Percentiles rank a stretch among this genome's conserved stretches.
phyloP scores from a whole-genome alignment of 2,113 vertebrate genomes.

The Spea bombifrons region DNA sequence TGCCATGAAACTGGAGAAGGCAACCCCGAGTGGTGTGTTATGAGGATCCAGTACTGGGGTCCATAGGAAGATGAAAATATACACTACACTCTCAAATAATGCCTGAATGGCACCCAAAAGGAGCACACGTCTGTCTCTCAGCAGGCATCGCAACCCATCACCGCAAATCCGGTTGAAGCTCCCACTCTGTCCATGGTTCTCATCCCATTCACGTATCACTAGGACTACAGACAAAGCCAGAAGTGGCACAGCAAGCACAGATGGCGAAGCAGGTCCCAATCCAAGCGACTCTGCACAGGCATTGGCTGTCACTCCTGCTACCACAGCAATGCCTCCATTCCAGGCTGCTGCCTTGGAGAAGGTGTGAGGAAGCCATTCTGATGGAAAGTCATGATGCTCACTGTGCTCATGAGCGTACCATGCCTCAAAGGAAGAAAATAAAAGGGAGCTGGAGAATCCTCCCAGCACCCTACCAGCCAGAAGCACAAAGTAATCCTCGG shows the following conservation, averaged over 20 bases:
- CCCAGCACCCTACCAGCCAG: conserved; percentile 79
- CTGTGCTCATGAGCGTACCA: conserved; percentile 87
- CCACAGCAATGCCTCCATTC: conserved; percentile 82
- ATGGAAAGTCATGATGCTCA: conserved; percentile 80
- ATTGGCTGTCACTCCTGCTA: conserved; percentile 81
- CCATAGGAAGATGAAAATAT: conserved; percentile 94
- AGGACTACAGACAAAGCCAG: conserved; percentile 72
- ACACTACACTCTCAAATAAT: conserved; percentile 88
- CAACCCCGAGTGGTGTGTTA: conserved; percentile 81
- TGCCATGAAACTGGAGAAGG: conserved; percentile 89
- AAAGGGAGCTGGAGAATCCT: conserved; percentile 82
- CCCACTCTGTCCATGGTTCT: conserved; percentile 69
- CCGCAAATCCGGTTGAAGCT: conserved; percentile 72
- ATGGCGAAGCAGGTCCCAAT: conserved; percentile 85
- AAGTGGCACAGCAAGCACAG: conserved; percentile 81
- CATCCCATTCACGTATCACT: conserved; percentile 79
- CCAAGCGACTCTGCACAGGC: conserved; percentile 80
- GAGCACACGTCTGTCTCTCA: conserved; percentile 80
- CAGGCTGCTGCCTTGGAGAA: conserved; percentile 79
- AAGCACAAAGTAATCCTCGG: conserved; percentile 85
- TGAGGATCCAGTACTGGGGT: conserved; percentile 87
- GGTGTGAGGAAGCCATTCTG: conserved; percentile 85
- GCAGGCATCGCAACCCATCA: conserved; percentile 79
- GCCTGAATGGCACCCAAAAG: conserved; percentile 86
- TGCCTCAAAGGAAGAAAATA: conserved; percentile 81